phyloP scores from a whole-genome alignment of 2,888 invertebrate species.

The Habroteleia sp. region DNA sequence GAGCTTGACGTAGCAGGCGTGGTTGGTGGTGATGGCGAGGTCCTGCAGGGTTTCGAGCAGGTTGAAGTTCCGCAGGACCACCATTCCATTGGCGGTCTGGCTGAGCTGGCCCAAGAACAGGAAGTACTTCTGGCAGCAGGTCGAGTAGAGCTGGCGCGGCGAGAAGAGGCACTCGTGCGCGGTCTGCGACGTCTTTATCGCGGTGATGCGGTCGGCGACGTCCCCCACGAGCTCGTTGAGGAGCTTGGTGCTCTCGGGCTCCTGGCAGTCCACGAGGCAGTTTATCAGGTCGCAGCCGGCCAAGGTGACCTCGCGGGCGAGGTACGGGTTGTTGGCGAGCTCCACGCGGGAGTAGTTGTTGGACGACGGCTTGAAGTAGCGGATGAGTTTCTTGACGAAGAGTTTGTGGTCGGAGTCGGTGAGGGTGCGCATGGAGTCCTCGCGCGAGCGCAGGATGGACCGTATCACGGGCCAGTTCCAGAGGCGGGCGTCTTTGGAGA shows the following conservation, averaged over 20 bases:
- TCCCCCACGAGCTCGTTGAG: slow-evolving; percentile 91
- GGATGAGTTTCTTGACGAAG: slow-evolving; percentile 89
- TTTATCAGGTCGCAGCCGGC: slow-evolving; percentile 89
- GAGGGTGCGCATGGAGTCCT: slow-evolving; percentile 83
- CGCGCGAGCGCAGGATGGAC: slow-evolving; percentile 81
- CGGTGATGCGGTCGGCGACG: slow-evolving; percentile 88
- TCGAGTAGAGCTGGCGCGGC: slow-evolving; percentile 92
- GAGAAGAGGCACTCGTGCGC: slow-evolving; percentile 94
- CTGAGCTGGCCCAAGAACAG: slow-evolving; percentile 94
- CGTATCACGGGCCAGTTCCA: slow-evolving; percentile 98
- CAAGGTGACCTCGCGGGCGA: slow-evolving; percentile 85
- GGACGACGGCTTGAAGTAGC: slow-evolving; percentile 93
- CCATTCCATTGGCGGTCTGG: slow-evolving; percentile 86
- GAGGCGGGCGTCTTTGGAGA: slow-evolving; percentile 88
- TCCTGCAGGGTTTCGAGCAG: slow-evolving; percentile 84
- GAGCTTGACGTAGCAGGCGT: slow-evolving; percentile 96
- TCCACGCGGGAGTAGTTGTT: slow-evolving; percentile 94
- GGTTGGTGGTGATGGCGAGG: slow-evolving; percentile 90
- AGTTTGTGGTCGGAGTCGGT: slow-evolving; percentile 86
- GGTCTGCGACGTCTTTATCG: slow-evolving; percentile 87
- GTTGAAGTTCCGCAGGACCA: slow-evolving; percentile 85
- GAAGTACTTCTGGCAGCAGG: slow-evolving; percentile 97
- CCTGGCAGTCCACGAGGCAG: slow-evolving; percentile 86
- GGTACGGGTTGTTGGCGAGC: slow-evolving; percentile 82
- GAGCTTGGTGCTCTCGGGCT: slow-evolving; percentile 87